Evolutionary conservation across 2,888 invertebrate species (phyloP).

Genomic region (Pheosia tremula): DNA sequence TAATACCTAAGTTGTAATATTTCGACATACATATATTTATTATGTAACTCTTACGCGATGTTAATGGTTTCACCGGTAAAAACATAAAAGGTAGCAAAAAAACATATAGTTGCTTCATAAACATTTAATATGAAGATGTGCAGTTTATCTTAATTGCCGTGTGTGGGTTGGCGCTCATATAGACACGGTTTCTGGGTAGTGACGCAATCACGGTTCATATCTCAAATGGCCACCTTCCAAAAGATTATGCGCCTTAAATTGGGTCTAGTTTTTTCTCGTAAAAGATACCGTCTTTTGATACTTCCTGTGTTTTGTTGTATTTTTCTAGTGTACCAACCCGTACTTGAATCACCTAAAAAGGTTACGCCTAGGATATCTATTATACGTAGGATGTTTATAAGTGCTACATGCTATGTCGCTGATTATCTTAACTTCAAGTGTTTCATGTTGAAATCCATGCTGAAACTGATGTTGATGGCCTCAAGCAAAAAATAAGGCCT

Average conservation of each 20-base stretch:
- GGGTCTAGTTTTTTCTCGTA: constrained; percentile 30
- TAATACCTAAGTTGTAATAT: no score
- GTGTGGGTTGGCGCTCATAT: constrained; percentile 49
- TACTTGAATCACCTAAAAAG: no score
- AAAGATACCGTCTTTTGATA: constrained; percentile 18
- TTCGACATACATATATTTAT: no score
- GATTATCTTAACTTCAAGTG: no score
- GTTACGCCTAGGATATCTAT: no score
- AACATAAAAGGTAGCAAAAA: constrained; percentile 18
- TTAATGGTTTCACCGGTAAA: background rate
- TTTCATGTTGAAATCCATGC: no score
- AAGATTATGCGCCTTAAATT: constrained; percentile 18
- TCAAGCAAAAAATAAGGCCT: no score
- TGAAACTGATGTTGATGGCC: no score
- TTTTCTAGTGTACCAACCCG: no score
- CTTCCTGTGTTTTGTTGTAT: constrained; percentile 27
- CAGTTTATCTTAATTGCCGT: constrained; percentile 54
- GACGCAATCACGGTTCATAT: constrained; percentile 51
- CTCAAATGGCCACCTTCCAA: constrained; percentile 23
- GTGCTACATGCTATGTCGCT: no score
- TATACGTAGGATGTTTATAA: no score
- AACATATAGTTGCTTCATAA: constrained; percentile 23
- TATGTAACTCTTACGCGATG: no score
- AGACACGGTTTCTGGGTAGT: constrained; percentile 59
- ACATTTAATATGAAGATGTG: constrained; percentile 38